These are phyloP conservation scores for Perca schrenkii DNA, from an alignment of 2,113 vertebrate genomes.

Conservation along the genomic window DNA sequence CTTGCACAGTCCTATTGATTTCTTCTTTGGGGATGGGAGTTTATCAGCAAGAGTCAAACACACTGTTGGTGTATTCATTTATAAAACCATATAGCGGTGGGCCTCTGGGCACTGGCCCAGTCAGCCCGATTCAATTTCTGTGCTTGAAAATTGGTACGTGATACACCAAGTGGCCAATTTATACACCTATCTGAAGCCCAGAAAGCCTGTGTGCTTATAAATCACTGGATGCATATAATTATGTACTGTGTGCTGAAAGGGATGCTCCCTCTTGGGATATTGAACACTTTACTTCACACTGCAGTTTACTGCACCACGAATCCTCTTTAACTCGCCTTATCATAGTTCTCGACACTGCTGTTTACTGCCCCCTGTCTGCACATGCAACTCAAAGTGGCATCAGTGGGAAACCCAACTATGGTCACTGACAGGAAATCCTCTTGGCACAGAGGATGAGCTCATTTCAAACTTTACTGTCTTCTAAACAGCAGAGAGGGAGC, in stretches of 20 bases:
- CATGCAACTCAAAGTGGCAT: neutral
- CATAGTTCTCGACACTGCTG: neutral
- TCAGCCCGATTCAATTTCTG: slow-evolving; percentile 50
- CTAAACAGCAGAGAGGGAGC: slow-evolving; percentile 8
- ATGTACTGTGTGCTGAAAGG: slow-evolving; percentile 46
- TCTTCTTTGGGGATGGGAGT: slow-evolving; percentile 33
- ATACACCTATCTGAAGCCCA: slow-evolving; percentile 54
- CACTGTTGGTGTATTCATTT: slow-evolving; percentile 48
- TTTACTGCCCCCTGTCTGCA: slow-evolving; percentile 1
- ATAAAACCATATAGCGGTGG: slow-evolving; percentile 45
- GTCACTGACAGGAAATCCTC: slow-evolving; percentile 47
- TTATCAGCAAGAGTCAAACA: slow-evolving; percentile 37
- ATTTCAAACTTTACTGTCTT: slow-evolving; percentile 41
- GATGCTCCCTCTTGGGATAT: slow-evolving; percentile 51
- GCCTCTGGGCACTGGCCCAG: slow-evolving; percentile 38
- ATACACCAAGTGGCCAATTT: slow-evolving; percentile 54
- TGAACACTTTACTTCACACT: slow-evolving; percentile 31
- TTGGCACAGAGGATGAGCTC: slow-evolving; percentile 31
- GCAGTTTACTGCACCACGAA: slow-evolving; percentile 35
- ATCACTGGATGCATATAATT: slow-evolving; percentile 67
- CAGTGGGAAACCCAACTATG: slow-evolving; percentile 30
- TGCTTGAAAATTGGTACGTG: slow-evolving; percentile 48
- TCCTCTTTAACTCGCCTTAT: slow-evolving; percentile 25
- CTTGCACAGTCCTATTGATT: slow-evolving; percentile 56
- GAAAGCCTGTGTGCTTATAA: slow-evolving; percentile 50